Base-by-base conservation (phyloP, 1,140 invertebrate species). In the Sarcophaga bullata region DNA sequence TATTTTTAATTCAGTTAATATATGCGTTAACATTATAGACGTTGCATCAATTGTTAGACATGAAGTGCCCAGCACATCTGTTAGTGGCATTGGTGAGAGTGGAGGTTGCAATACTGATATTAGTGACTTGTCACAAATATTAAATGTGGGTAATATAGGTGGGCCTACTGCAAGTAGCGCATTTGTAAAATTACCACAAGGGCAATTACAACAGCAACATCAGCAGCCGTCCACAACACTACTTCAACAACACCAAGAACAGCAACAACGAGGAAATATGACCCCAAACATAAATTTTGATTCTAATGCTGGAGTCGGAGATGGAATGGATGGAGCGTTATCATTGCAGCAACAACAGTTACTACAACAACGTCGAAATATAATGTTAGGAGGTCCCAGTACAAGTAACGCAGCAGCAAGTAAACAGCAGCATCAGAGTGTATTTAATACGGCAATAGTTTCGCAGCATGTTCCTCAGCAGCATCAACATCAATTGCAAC, bases 1-100 rank as follows among this genome's bases (percentile, higher is more conserved):
- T 8, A 6, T 17, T 6, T 76, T 37, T 19, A 48, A 17, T 52
- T 78, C 50, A 82, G n/a, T 52, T 58, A 81, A 68, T 80, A 5
- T 49, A 7, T 76, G 48, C 25, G 0, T 82, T 78, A 15, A 37
- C 48, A 58, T 84, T 84, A 13, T 80, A 84, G 83, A 84, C 62
- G 50, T 47, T 73, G 19, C 72, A 73, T 81, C 81, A n/a, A 47
- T 58, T 81, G 49, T 72, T 10, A 9, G 52, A 7, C 80, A 85
- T 84, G 87, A 89, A 87, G 85, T 87, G 87, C 86, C 87, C 86
- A 87, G 87, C 84, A 86, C 87, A 87, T 88, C 87, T 86, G 85
- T 86, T 84, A 85, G 85, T 62, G 86, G 85, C 17, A 19, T 19
- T 37, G 46, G 52, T 47, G 25, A 37, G 15, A 46, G 73, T 6